Base-by-base conservation (phyloP, 2,888 invertebrate genomes). In the Alloplasta piceator region DNA sequence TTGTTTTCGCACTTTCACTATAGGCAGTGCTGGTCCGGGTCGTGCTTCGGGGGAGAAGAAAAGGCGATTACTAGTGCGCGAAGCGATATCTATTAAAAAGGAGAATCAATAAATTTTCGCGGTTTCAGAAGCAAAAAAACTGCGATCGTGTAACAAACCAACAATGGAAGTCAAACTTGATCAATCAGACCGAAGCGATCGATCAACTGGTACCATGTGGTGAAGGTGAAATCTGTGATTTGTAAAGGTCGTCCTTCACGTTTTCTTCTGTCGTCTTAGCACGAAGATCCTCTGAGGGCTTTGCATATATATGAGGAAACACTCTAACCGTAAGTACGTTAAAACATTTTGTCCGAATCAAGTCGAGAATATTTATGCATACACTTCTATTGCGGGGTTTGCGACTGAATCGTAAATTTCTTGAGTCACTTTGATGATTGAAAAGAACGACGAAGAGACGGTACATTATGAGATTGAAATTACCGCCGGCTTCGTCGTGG, bases 331-430 rank as follows among this genome's bases (percentile, higher is more conserved):
- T 82, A 75, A 82, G 82, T 82, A 82, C 12, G 16, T 6, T 10
- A 7, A 26, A 66, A 61, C 7, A 46, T 63, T 60, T 14, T 9
- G n/a, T 63, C 7, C 3, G 14, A 26, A 43, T 38, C 46, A 26
- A 52, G n/a, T 26, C 68, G 78, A 72, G 82, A 75, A 72, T 52
- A 78, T 56, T 78, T 26, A 26, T 26, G 26, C 26, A 26, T 26
- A 26, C 26, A 26, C 26, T 26, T 26, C 26, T 75, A 78, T 50
- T 82, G 82, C 82, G 71, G 78, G 78, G 75, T 75, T 75, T 75
- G 75, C 71, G 56, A 71, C 50, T 58, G 9, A 26, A 52, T 63
- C 41, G 43, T 9, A 16, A 67, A 41, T 39, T 72, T 72, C 26
- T 26, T 36, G 55, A 67, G 56, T 72, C 48, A 70, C 43, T 70